phyloP scores from a whole-genome alignment of 2,113 vertebrate genomes.

The Gallinago jamesoni region DNA sequence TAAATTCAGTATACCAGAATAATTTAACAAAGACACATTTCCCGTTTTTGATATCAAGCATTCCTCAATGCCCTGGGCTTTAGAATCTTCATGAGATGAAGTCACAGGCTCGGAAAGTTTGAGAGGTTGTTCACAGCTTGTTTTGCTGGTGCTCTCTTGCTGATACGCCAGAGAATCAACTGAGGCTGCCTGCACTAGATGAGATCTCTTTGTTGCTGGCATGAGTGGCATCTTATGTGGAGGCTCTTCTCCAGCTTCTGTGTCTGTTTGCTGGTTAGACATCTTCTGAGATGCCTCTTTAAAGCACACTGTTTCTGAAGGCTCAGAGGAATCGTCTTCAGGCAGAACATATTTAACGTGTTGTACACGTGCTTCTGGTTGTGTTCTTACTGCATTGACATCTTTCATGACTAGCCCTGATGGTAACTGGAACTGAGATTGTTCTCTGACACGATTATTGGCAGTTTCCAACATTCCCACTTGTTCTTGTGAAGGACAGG shows the following conservation, averaged over 20 bases:
- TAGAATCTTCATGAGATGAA: neutral
- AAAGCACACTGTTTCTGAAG: neutral
- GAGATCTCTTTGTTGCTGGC: neutral
- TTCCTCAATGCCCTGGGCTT: neutral
- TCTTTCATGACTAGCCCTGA: neutral
- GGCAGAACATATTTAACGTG: neutral
- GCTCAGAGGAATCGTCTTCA: neutral
- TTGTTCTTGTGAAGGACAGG: neutral
- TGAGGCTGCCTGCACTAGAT: neutral
- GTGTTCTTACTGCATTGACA: neutral
- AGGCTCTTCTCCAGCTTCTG: neutral
- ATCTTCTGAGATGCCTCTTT: neutral
- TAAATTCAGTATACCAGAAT: conserved; percentile 23
- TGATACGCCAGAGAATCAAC: neutral
- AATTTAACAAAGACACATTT: neutral
- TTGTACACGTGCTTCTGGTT: neutral
- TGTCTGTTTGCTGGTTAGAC: neutral
- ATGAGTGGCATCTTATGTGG: neutral
- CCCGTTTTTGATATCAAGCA: neutral
- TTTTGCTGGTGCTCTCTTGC: neutral
- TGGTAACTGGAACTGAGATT: neutral
- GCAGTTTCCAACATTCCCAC: neutral
- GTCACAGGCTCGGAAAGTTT: neutral
- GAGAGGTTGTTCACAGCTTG: neutral
- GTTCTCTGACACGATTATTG: neutral